Base-by-base conservation (phyloP, 2,888 invertebrate genomes). In the Papilio elwesi region DNA sequence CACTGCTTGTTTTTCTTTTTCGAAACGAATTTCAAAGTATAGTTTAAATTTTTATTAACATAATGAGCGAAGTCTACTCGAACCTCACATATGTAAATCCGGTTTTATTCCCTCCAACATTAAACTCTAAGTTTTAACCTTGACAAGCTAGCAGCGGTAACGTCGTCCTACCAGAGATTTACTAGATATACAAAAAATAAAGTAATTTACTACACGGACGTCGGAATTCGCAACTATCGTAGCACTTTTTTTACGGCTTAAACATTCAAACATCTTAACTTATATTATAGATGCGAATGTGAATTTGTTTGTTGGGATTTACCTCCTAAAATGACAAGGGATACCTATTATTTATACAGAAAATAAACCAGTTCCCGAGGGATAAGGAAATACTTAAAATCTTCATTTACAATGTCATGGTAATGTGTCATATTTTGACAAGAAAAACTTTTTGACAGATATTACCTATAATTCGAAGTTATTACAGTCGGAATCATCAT, bases 61-160 rank as follows among this genome's bases (percentile, higher is more conserved):
- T 52, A 68, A 67, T 63, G 68, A 72, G 49, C 63, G 68, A 68
- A 68, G 38, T 63, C 62, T 7, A 43, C 43, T 43, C 43, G 16
- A 52, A n/a, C 53, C 52, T 53, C 47, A 71, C 15, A 16, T 52
- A 66, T 52, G 7, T 47, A 53, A 55, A 72, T 72, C 71, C 71
- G 71, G 71, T 72, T 72, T 53, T 53, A 62, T 67, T 55, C 47
- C 67, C 13, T 63, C 68, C 11, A 63, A 36, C 53, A 47, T 71
- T 67, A 52, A 59, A 62, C 67, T 26, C 26, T 52, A 62, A 62
- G 62, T 52, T 67, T 53, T 67, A 67, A 71, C 71, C 71, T 71
- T 71, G 71, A 67, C 62, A 47, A 43, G 26, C 26, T 26, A 49
- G 65, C 16, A 38, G 15, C 15, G 38, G n/a, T 55, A 0, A 43